Evolutionary conservation across 2,797 vertebrate genomes (phyloP).

Genomic region (Echeneis naucrates): DNA sequence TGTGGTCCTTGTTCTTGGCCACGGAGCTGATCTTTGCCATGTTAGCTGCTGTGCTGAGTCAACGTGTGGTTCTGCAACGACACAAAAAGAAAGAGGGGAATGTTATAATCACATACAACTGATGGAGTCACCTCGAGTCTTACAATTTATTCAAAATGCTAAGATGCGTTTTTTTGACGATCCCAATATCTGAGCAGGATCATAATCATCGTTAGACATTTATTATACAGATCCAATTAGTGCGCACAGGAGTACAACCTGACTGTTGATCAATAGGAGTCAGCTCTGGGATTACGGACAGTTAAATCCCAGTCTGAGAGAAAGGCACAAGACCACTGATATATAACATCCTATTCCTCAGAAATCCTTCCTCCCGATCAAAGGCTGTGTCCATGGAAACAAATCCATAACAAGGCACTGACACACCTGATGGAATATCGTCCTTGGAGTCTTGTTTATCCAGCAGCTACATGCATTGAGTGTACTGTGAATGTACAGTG

Average conservation of each 20-base stretch:
- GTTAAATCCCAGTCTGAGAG: conserved; percentile 53
- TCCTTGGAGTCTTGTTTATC: conserved; percentile 55
- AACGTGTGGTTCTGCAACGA: conserved; percentile 95
- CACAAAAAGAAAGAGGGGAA: conserved; percentile 56
- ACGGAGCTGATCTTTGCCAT: conserved; percentile 79
- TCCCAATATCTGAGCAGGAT: conserved; percentile 57
- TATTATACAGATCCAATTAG: conserved; percentile 74
- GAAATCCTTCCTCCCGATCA: conserved; percentile 63
- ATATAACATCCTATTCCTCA: conserved; percentile 68
- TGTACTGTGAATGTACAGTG: conserved; percentile 18
- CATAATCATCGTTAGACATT: conserved; percentile 42
- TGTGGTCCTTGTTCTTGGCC: conserved; percentile 85
- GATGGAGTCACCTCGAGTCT: background rate
- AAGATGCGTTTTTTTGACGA: conserved; percentile 39
- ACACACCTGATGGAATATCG: conserved; percentile 58
- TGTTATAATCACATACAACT: conserved; percentile 52
- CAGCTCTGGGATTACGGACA: conserved; percentile 57
- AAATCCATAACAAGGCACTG: conserved; percentile 64
- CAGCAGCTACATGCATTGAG: conserved; percentile 23
- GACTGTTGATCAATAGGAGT: conserved; percentile 68
- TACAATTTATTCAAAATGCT: conserved; percentile 8
- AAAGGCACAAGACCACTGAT: conserved; percentile 62
- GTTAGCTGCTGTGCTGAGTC: conserved; percentile 99
- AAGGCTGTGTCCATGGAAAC: conserved; percentile 76
- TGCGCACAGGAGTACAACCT: conserved; percentile 51